phyloP scores from a whole-genome alignment of 2,113 vertebrate genomes.

The Corvus moneduloides region DNA sequence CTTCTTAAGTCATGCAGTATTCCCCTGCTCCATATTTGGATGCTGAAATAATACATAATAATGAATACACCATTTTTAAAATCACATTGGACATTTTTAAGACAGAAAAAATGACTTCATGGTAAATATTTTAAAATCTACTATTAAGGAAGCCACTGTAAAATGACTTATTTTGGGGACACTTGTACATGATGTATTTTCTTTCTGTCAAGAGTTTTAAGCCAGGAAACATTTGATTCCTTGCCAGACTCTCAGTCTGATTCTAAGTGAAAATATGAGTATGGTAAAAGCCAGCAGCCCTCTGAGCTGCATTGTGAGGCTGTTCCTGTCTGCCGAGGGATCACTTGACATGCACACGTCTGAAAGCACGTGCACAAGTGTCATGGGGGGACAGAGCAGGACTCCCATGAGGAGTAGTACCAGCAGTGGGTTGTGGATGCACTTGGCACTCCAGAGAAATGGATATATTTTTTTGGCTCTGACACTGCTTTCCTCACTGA shows the following conservation, averaged over 20 bases:
- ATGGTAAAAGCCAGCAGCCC: background rate
- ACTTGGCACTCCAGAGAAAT: background rate
- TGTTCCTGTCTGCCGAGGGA: background rate
- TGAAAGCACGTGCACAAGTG: background rate
- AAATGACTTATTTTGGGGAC: background rate
- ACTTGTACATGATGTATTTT: background rate
- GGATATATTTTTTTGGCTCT: background rate
- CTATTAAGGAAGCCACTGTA: background rate
- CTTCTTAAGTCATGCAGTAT: background rate
- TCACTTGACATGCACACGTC: background rate
- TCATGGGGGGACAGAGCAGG: background rate
- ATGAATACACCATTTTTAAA: background rate
- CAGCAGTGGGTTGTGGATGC: background rate
- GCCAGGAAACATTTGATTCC: background rate
- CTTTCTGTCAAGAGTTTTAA: background rate
- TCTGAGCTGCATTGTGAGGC: background rate
- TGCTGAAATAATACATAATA: background rate
- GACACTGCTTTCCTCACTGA: background rate
- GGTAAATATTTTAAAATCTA: background rate
- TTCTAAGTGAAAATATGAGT: background rate
- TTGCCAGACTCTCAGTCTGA: background rate
- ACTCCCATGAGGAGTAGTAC: background rate
- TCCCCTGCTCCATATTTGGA: background rate
- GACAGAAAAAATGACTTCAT: background rate
- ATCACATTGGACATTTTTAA: background rate